These are phyloP conservation scores for Lithobates sylvaticus DNA, from an alignment of 2,797 vertebrate species.

Conservation along the genomic window DNA sequence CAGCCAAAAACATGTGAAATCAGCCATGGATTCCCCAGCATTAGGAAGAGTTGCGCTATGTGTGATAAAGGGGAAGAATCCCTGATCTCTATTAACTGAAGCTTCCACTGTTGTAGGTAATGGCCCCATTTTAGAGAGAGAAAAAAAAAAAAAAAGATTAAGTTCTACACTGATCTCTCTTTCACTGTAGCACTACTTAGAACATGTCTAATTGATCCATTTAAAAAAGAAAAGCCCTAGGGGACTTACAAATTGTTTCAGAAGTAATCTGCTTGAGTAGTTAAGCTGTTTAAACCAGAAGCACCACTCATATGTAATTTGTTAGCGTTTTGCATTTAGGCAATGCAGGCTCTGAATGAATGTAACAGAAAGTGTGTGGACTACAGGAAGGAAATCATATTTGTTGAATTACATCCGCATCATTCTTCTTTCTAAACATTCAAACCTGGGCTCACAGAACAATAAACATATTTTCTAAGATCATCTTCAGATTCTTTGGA, in stretches of 20 bases:
- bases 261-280: conserved; percentile 54
- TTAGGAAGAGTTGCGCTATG: no score
- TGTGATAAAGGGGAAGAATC: not conserved
- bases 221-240: conserved; percentile 47
- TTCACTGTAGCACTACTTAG: conserved; percentile 25
- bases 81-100: not conserved
- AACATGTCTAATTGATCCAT: conserved; percentile 54
- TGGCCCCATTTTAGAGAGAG: not conserved
- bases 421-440: not conserved
- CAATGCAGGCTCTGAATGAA: not conserved
- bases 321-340: conserved; percentile 38
- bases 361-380: conserved; percentile 28
- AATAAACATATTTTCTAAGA: not conserved
- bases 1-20: not conserved
- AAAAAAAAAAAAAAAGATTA: no score
- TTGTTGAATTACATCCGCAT: not conserved
- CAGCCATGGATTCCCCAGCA: not conserved
- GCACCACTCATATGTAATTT: conserved; percentile 39
- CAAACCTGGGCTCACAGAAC: not conserved
- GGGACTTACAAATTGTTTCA: conserved; percentile 57
- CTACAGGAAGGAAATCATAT: not conserved
- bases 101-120: not conserved
- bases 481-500: no score
- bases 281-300: conserved; percentile 46
- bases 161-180: not conserved